Evolutionary conservation across 2,888 invertebrate species (phyloP).

Genomic region (Hemithea aestivaria): DNA sequence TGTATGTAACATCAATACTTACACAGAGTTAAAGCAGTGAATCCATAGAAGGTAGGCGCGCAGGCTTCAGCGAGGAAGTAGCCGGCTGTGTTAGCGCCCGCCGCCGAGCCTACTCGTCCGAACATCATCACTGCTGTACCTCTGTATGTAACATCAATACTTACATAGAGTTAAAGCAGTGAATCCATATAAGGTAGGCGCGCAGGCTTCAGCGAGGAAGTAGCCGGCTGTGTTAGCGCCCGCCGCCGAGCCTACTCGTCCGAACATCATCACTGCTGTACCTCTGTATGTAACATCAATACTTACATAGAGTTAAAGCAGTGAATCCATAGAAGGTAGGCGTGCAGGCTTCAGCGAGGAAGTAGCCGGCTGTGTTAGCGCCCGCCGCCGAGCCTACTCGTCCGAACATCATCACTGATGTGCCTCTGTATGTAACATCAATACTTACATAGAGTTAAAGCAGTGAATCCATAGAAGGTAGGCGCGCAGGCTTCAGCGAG

Average conservation of each 20-base stretch:
- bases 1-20: too few species aligned
- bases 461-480: constrained; percentile 80
- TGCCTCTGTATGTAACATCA: too few species aligned
- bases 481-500: constrained; percentile 78
- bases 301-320: constrained; percentile 56
- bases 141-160: too few species aligned
- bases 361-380: too few species aligned
- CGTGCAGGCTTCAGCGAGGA: constrained; percentile 78
- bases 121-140: constrained; percentile 81
- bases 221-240: constrained; percentile 81
- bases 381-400: too few species aligned
- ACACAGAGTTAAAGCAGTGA: constrained; percentile 70
- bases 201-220: constrained; percentile 78
- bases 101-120: constrained; percentile 81
- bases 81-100: constrained; percentile 81
- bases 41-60: constrained; percentile 79
- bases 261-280: constrained; percentile 81
- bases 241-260: constrained; percentile 80
- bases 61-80: constrained; percentile 78
- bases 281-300: constrained; percentile 55
- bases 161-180: constrained; percentile 68
- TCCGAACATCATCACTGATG: constrained; percentile 3
- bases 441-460: constrained; percentile 55
- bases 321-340: constrained; percentile 80
- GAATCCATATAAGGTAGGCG: constrained; percentile 80